Base-by-base conservation (phyloP, 2,888 invertebrate species). In the Mylabris sibirica region DNA sequence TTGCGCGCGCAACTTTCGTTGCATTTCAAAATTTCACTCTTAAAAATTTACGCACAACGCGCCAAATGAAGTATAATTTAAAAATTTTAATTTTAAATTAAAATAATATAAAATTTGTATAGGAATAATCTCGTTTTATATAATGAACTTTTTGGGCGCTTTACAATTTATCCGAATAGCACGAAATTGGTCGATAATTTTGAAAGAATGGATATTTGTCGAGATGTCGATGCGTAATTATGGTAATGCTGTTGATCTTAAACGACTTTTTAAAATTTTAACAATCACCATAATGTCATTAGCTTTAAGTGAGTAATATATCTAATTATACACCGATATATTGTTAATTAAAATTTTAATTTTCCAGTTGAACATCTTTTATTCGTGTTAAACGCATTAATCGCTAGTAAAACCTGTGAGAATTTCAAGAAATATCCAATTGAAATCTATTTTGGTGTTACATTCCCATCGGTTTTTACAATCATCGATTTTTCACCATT, bases 401-500 rank as follows among this genome's bases (percentile, higher is more conserved):
- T 72, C 35, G 69, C 75, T 22, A 74, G 77, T 53, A 67, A 74
- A 63, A 65, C 60, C 12, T 82, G 82, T 69, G 41, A 68, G 17
- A 73, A 75, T 26, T 75, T 65, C 67, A 66, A 71, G 11, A 66
- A 74, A 59, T 68, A 75, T 59, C 76, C 75, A 8, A 68, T 76
- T 2, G 77, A 78, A 73, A 76, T 78, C 14, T 80, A 79, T 66
- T 81, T 82, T 69, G 77, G 76, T 24, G 72, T 77, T 3, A 84
- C 85, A 8, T 87, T 86, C 78, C 87, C 87, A 1, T 87, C 88
- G 84, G 85, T 89, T 59, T 89, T 89, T 73, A 81, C 86, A 0
- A 84, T 85, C 68, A 86, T 87, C 0, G 67, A 81, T 0, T 89
- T 87, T 75, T 82, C 84, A 30, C 72, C 81, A 11, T 87, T 87